phyloP scores from a whole-genome alignment of 2,888 invertebrate genomes.

The Enoplolaimus lenunculus region DNA sequence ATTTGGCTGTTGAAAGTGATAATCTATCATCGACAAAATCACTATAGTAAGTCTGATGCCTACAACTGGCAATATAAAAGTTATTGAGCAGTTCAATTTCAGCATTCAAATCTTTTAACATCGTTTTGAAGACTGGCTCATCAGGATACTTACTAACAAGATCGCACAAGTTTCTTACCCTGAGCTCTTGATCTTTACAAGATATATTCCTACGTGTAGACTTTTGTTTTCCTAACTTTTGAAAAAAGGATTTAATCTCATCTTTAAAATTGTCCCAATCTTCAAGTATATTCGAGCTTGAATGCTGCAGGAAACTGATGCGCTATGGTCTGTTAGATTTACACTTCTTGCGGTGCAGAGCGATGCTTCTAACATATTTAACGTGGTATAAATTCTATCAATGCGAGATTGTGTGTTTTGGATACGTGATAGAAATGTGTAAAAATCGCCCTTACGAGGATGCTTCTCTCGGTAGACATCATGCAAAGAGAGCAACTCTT shows the following conservation, averaged over 20 bases:
- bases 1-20: background rate
- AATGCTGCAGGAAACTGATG: too few species aligned
- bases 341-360: too few species aligned
- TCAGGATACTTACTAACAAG: background rate
- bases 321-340: too few species aligned
- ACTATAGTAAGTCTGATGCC: background rate
- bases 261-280: too few species aligned
- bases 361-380: too few species aligned
- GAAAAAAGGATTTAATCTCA: too few species aligned
- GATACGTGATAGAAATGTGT: background rate
- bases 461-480: slow-evolving; percentile 11
- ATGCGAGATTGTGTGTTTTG: background rate
- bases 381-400: too few species aligned
- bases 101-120: background rate
- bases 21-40: background rate
- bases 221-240: too few species aligned
- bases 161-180: background rate
- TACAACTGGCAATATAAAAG: background rate
- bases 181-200: background rate
- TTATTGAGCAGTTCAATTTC: background rate
- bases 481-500: background rate
- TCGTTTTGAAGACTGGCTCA: background rate
- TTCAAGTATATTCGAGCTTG: too few species aligned
- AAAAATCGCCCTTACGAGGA: background rate
- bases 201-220: background rate